Base-by-base conservation (phyloP, 2,888 invertebrate species). In the Caenorhabditis uteleia region DNA sequence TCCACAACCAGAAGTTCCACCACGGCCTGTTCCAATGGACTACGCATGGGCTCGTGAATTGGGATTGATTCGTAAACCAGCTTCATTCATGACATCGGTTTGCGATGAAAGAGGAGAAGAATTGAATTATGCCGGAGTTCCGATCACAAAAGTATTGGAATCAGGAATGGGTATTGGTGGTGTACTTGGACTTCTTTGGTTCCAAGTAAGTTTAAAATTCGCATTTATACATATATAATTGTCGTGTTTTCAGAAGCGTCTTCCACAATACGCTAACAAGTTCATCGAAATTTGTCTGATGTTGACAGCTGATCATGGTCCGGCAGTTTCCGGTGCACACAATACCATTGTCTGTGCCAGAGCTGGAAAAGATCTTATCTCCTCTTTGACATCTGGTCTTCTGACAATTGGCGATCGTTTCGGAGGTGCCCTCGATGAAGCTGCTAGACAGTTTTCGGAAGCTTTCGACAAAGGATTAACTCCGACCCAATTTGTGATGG, bases 1-100 rank as follows among this genome's bases (percentile, higher is more conserved):
- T 8, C 93, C 93, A 0, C 89, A 89, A 75, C 90, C 91, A 40
- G 97, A 99, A 85, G 89, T 91, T 47, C 93, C 95, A 10, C 98
- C 98, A 31, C 98, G 98, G 2, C 95, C 97, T 18, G 95, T 98
- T n/a, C 97, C 97, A 8, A 97, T 98, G 97, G 97, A 98, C 85
- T 98, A 93, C 85, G 92, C 91, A 68, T 98, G 97, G 97, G 97
- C 97, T 0, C 89, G 92, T 36, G 97, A 99, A 86, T 87, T 99
- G 64, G 98, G 98, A 14, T 87, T 99, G 8, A 99, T 98, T 83
- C 89, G 98, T 33, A 98, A 98, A 84, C 98, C 98, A 36, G 97
- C 98, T 0, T 95, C 95, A 2, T 98, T 98, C 86, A 97, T 99
- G 91, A 95, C 97, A 20, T 93, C 93, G 16, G 98, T 98, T 80